phyloP scores from a whole-genome alignment of 2,888 invertebrate genomes.

The Corbicula japonica region DNA sequence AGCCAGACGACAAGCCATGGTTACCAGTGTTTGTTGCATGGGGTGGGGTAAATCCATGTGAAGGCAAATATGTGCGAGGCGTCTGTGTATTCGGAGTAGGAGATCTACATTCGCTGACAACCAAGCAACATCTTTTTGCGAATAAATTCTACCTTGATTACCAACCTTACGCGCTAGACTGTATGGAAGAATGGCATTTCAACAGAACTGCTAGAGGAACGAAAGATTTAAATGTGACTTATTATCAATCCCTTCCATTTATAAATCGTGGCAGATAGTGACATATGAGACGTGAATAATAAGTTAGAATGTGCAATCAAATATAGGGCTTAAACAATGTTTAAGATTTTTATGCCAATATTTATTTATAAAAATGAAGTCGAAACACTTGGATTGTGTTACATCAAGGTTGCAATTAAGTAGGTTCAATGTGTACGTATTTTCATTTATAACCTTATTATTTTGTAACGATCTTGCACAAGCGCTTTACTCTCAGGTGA shows the following conservation, averaged over 20 bases:
- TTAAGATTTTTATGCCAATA: no score
- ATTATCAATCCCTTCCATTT: constrained; percentile 64
- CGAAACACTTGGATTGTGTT: no score
- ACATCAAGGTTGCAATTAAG: no score
- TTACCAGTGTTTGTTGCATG: constrained; percentile 81
- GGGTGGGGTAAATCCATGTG: constrained; percentile 75
- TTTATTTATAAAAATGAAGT: no score
- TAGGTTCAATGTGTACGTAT: no score
- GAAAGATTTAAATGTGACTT: constrained; percentile 39
- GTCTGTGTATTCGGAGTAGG: constrained; percentile 83
- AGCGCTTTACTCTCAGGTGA: no score
- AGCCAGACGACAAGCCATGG: constrained; percentile 77
- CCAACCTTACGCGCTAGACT: constrained; percentile 80
- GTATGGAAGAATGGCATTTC: constrained; percentile 81
- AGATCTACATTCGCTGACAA: constrained; percentile 76
- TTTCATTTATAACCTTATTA: no score
- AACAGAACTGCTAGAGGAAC: constrained; percentile 68
- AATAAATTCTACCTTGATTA: constrained; percentile 82
- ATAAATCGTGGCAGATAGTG: constrained; percentile 25
- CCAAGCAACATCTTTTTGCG: constrained; percentile 78
- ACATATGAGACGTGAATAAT: not conserved
- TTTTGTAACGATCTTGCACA: no score
- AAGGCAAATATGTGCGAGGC: constrained; percentile 79
- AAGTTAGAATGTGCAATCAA: no score
- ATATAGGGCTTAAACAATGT: no score